A percentile compares a stretch with the other conserved stretches of the same genome.
Evolutionary conservation across 2,113 vertebrate genomes (phyloP).

Genomic region (Aix galericulata): DNA sequence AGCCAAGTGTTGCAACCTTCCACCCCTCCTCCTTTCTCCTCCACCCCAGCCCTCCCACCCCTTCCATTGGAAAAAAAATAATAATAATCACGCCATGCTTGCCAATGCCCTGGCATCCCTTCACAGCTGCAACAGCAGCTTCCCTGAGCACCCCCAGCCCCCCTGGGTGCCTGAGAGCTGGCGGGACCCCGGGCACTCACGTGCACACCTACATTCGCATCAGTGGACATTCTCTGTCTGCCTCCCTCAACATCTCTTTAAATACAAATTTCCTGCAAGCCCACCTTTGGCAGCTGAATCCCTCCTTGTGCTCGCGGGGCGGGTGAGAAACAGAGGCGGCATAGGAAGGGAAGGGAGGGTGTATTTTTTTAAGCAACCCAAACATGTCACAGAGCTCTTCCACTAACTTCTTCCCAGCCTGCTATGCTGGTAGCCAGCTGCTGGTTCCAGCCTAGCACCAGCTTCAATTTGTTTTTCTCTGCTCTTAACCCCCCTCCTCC

Average conservation of each 20-base stretch:
- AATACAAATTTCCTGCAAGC: not conserved
- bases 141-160: not conserved
- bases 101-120: not conserved
- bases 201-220: not conserved
- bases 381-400: not conserved
- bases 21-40: not conserved
- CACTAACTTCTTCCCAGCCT: slow-evolving; percentile 17
- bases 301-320: not conserved
- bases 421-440: slow-evolving; percentile 5
- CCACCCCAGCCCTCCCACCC: not conserved
- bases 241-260: not conserved
- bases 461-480: slow-evolving; percentile 23
- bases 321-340: not conserved
- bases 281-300: accelerated
- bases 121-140: too few relatives aligned
- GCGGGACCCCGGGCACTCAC: accelerated
- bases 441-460: slow-evolving; percentile 1
- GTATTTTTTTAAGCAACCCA: slow-evolving; percentile 4
- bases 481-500: not conserved
- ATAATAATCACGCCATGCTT: not conserved
- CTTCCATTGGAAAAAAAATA: not conserved
- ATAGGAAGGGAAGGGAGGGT: not conserved
- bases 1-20: not conserved
- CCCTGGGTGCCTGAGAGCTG: accelerated
- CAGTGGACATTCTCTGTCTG: accelerated